These are phyloP conservation scores for Sarcophaga caerulescens DNA, from an alignment of 2,888 invertebrate genomes.

Conservation along the genomic window DNA sequence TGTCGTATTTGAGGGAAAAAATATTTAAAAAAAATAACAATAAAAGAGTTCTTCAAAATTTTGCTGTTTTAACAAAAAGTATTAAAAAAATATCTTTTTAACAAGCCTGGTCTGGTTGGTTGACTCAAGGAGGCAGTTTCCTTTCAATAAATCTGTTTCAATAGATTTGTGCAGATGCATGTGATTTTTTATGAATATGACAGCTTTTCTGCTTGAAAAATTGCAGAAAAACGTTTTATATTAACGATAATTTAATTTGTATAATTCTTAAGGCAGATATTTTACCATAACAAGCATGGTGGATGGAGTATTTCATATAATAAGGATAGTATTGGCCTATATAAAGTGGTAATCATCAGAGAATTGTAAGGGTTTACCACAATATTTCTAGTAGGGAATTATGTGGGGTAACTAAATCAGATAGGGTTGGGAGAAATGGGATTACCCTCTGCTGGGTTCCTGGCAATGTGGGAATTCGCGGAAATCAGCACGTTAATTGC, in stretches of 20 bases:
- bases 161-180: constrained; percentile 6
- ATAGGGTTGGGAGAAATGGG: too few species aligned
- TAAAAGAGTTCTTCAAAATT: constrained; percentile 51
- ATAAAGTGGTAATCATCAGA: too few species aligned
- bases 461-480: too few species aligned
- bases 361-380: too few species aligned
- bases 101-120: constrained; percentile 7
- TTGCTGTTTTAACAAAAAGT: constrained; percentile 16
- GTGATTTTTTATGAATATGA: not conserved
- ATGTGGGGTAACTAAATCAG: too few species aligned
- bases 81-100: not conserved
- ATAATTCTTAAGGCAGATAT: constrained; percentile 55
- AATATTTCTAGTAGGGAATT: too few species aligned
- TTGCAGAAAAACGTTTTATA: constrained; percentile 62
- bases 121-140: not conserved
- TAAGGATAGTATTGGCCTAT: not conserved
- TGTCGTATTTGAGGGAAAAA: too few species aligned
- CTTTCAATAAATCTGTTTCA: constrained; percentile 44
- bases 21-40: not conserved
- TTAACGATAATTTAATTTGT: constrained; percentile 66
- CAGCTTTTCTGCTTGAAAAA: constrained; percentile 30
- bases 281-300: not conserved
- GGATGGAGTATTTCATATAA: not conserved
- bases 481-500: too few species aligned
- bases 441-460: too few species aligned